phyloP scores from a whole-genome alignment of 64 coral and sea anemone genomes.

The Pocillopora verrucosa region DNA sequence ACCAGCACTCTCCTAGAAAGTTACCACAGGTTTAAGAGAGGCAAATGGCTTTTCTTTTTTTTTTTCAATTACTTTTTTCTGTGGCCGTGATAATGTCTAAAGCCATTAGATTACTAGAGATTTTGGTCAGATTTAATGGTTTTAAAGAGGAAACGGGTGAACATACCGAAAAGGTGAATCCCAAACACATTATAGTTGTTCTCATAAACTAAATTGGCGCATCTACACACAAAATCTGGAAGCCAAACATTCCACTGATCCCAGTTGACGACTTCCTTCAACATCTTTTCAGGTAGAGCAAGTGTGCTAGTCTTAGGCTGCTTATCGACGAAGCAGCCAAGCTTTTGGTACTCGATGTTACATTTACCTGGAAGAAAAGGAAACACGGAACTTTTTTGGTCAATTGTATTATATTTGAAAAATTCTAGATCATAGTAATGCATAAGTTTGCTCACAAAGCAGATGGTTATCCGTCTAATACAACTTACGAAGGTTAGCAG shows the following conservation, averaged over 20 bases:
- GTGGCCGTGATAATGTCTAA: background rate
- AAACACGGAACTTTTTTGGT: background rate
- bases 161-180: constrained; percentile 45
- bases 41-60: too few species aligned
- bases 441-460: too few species aligned
- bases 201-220: constrained; percentile 30
- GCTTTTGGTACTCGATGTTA: constrained; percentile 35
- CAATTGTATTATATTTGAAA: too few species aligned
- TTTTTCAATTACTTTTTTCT: too few species aligned
- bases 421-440: too few species aligned
- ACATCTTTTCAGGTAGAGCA: constrained; percentile 26
- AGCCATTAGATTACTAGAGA: background rate
- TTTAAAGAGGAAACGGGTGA: background rate
- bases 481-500: background rate
- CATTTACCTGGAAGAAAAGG: background rate
- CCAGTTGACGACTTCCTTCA: constrained; percentile 34
- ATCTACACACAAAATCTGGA: constrained; percentile 45
- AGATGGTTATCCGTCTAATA: background rate
- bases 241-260: constrained; percentile 38
- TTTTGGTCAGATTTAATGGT: too few species aligned
- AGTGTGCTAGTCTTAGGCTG: background rate
- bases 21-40: background rate
- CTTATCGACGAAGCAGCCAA: constrained; percentile 61
- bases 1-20: constrained; percentile 55
- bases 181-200: constrained; percentile 50